Base-by-base conservation (phyloP, 2,113 vertebrate genomes). In the Syrrhaptes paradoxus region DNA sequence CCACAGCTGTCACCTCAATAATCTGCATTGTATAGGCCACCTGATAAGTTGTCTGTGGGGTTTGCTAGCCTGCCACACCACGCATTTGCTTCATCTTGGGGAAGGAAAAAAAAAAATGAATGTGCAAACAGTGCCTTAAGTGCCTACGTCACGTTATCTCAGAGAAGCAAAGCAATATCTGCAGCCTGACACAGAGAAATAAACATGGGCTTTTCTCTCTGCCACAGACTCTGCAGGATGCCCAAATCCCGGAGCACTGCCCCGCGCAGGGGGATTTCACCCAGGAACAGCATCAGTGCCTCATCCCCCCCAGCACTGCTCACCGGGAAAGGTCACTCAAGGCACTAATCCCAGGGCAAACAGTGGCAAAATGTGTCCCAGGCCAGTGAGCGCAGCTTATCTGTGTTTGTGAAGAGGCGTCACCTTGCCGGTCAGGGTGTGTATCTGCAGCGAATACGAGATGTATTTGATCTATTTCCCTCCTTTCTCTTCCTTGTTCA, bases 281-380 rank as follows among this genome's bases (percentile, higher is more conserved):
- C 36, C 74, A 24, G 12, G 2, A 4, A 13, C 29, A 58, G 57
- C 41, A 6, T 6, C 2, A 26, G n/a, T 12, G 52, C 28, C 0
- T 0, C 7, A 74, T 66, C 31, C 43, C 70, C 11, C 55, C 46
- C 28, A 9, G 61, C 11, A 0, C 59, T 36, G 70, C 65, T 38
- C 71, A 24, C 61, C 38, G 43, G 79, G 43, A 88, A 74, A 74
- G 48, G 67, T 71, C 79, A 11, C 11, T 32, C 4, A 3, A 78
- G n/a, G 22, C 94, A 29, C 32, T 34, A 75, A 93, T 79, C 81
- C 76, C 76, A 83, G 58, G 49, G 67, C 75, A 85, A 94, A 88
- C 63, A 83, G 83, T 29, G 83, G 81, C 81, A 68, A 80, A 93
- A 71, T 6, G 19, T 51, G 71, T 45, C 66, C 54, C 2, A 3